Evolutionary conservation across 2,113 vertebrate genomes (phyloP).

Genomic region (Cochlearius cochlearius): DNA sequence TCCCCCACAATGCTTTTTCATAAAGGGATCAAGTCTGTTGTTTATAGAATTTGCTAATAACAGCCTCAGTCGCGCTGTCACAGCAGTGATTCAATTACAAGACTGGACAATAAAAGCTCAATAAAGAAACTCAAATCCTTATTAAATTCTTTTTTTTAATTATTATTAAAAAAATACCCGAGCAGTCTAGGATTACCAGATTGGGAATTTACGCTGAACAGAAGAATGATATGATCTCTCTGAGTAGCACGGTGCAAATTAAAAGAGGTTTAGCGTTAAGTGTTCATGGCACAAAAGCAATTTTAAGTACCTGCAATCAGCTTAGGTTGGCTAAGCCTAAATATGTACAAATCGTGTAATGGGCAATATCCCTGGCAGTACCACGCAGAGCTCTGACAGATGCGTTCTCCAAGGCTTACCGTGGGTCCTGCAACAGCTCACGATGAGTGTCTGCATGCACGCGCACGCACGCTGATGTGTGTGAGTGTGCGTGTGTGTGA

Average conservation of each 20-base stretch:
- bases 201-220: constrained; percentile 69
- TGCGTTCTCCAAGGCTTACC: neutral
- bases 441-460: fast-evolving
- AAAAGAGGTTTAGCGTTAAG: constrained; percentile 85
- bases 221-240: constrained; percentile 75
- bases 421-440: neutral
- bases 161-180: constrained; percentile 49
- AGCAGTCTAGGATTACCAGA: constrained; percentile 60
- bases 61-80: constrained; percentile 32
- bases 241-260: constrained; percentile 84
- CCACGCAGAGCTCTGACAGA: constrained; percentile 59
- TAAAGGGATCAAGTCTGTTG: constrained; percentile 60
- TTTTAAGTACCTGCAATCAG: constrained; percentile 87
- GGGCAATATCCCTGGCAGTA: constrained; percentile 80
- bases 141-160: constrained; percentile 60
- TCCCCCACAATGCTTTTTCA: constrained; percentile 72
- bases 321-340: constrained; percentile 84
- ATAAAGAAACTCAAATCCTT: constrained; percentile 62
- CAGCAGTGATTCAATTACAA: constrained; percentile 61
- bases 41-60: constrained; percentile 61
- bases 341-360: constrained; percentile 84
- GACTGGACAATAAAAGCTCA: constrained; percentile 54
- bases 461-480: neutral
- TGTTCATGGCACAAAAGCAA: constrained; percentile 82
- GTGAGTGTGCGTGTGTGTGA: too few species aligned